Conservation (phyloP, 1,140 invertebrate species). For the Drosophila trapezifrons region DNA sequence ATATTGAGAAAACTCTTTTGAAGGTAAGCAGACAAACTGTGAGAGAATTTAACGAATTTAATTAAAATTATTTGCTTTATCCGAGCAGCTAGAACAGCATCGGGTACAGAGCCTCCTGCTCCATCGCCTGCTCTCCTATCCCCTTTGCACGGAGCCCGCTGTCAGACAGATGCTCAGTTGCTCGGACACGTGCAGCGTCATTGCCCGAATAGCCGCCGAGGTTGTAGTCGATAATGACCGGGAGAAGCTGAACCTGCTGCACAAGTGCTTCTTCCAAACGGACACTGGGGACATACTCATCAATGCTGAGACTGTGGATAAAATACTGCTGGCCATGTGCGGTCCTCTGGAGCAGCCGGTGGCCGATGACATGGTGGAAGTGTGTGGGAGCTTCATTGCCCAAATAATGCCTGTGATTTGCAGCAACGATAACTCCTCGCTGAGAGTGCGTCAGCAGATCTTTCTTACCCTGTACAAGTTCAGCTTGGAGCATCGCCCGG, state of each 20-base stretch:
- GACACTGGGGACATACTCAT: conserved; percentile 84
- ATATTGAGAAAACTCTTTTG: conserved; percentile 84
- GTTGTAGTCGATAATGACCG: conserved; percentile 83
- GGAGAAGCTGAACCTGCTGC: conserved; percentile 82
- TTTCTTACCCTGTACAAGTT: conserved; percentile 84
- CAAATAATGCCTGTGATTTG: conserved; percentile 85
- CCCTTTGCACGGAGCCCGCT: conserved; percentile 84
- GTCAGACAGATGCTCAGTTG: conserved; percentile 85
- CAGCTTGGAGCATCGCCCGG: conserved; percentile 72
- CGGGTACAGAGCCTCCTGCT: conserved; percentile 83
- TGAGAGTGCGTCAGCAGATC: conserved; percentile 73
- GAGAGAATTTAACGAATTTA: neutral
- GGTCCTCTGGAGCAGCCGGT: conserved; percentile 67
- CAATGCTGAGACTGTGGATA: conserved; percentile 84
- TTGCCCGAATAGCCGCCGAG: conserved; percentile 82
- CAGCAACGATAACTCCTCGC: conserved; percentile 72
- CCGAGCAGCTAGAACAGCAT: conserved; percentile 53
- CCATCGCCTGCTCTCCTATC: conserved; percentile 84
- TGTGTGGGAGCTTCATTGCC: conserved; percentile 85
- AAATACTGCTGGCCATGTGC: conserved; percentile 84
- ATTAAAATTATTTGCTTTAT: neutral
- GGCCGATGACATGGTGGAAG: conserved; percentile 80
- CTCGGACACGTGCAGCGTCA: conserved; percentile 79
- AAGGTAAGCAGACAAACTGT: conserved; percentile 22
- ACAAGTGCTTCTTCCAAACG: conserved; percentile 84